Evolutionary conservation across 2,888 invertebrate species (phyloP).

Genomic region (Melitaea athalia): DNA sequence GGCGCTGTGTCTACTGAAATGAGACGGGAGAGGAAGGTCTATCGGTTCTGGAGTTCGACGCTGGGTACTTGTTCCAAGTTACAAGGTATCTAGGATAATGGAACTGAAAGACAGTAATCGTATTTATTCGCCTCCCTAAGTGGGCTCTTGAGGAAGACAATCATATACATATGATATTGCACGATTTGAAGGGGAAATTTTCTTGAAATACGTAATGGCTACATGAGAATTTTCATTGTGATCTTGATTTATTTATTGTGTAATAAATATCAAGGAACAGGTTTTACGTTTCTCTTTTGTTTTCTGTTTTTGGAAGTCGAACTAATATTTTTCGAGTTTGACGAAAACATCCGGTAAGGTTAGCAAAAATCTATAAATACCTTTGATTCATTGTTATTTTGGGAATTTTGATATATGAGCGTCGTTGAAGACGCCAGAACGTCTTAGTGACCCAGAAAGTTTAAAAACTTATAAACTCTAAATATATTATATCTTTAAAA

Average conservation of each 20-base stretch:
- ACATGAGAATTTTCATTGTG: neutral
- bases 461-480: too few relatives aligned
- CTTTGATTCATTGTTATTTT: too few relatives aligned
- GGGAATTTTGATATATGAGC: too few relatives aligned
- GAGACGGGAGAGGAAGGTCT: conserved; percentile 12
- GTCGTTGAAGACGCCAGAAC: too few relatives aligned
- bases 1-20: conserved; percentile 4
- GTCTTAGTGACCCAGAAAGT: too few relatives aligned
- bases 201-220: neutral
- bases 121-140: conserved; percentile 40
- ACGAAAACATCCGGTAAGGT: too few relatives aligned
- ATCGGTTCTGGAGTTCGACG: conserved; percentile 20
- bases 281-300: too few relatives aligned
- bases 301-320: too few relatives aligned
- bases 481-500: too few relatives aligned
- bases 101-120: conserved; percentile 40
- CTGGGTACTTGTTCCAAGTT: conserved; percentile 23
- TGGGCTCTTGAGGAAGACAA: conserved; percentile 24
- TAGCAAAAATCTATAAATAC: too few relatives aligned
- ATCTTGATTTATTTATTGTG: neutral
- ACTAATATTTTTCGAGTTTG: too few relatives aligned
- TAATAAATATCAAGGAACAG: neutral
- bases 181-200: neutral
- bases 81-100: conserved; percentile 38
- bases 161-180: conserved; percentile 8